Percentiles rank a stretch among this genome's conserved stretches.
These are phyloP conservation scores for Pluvialis apricaria DNA, from an alignment of 2,113 vertebrate species.

Conservation along the genomic window DNA sequence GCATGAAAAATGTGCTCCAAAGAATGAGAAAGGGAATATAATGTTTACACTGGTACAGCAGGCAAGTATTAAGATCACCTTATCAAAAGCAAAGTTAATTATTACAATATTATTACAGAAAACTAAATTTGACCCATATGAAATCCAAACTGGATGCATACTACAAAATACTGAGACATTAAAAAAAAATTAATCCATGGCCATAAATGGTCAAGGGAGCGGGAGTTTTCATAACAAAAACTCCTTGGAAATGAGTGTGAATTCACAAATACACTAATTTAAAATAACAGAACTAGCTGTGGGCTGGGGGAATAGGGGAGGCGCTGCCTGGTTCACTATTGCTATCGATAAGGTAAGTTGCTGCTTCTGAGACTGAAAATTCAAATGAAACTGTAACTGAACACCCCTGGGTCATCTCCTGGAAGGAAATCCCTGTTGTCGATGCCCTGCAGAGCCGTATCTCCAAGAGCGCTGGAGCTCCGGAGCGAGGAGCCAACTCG, in stretches of 20 bases:
- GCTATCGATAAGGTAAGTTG: neutral
- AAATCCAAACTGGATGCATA: neutral
- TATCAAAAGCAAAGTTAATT: neutral
- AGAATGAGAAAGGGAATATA: neutral
- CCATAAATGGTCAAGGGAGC: neutral
- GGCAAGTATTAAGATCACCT: neutral
- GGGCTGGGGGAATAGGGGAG: neutral
- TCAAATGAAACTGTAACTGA: neutral
- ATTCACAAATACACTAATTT: neutral
- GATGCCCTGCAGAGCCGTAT: neutral
- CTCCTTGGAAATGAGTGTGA: neutral
- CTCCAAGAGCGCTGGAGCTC: accelerated
- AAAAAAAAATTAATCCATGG: neutral
- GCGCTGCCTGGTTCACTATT: neutral
- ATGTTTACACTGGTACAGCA: neutral
- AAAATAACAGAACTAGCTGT: neutral
- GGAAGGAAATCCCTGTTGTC: neutral
- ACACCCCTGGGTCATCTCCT: neutral
- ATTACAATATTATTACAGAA: neutral
- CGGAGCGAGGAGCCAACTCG: neutral
- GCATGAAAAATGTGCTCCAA: neutral
- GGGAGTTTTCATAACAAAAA: neutral
- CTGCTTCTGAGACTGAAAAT: neutral
- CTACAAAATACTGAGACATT: neutral
- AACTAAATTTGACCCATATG: neutral